Conservation (phyloP, 2,113 vertebrate genomes). For the Desmodus rotundus region DNA sequence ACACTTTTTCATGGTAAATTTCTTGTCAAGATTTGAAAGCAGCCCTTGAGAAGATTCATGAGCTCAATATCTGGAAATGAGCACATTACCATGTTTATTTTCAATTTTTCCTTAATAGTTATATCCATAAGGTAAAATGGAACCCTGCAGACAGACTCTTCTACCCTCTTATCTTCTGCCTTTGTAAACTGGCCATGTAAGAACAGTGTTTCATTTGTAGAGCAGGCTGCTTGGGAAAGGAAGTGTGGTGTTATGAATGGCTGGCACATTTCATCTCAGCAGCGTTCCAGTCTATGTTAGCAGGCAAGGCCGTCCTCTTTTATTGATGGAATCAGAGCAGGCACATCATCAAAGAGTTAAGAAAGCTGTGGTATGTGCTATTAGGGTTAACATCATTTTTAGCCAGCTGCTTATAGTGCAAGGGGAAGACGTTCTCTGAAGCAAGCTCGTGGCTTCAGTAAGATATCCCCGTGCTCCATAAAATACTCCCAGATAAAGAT, state of each 20-base stretch:
- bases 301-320: not conserved
- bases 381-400: not conserved
- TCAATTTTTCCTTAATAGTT: not conserved
- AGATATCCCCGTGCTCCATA: not conserved
- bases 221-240: not conserved
- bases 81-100: not conserved
- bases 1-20: not conserved
- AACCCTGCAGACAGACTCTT: not conserved
- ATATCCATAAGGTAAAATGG: not conserved
- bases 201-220: not conserved
- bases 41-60: conserved; percentile 17
- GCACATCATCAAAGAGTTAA: not conserved
- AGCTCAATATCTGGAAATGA: conserved; percentile 24
- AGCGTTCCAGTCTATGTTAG: not conserved
- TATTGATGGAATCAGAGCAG: not conserved
- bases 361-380: not conserved
- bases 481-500: not conserved
- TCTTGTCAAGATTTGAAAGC: conserved; percentile 30
- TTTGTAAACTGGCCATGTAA: not conserved
- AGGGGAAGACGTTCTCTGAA: not conserved
- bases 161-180: not conserved
- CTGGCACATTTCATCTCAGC: not conserved
- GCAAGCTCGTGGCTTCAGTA: not conserved
- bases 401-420: not conserved
- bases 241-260: not conserved